Base-by-base conservation (phyloP, 2,888 invertebrate species). In the Argyresthia albistria region DNA sequence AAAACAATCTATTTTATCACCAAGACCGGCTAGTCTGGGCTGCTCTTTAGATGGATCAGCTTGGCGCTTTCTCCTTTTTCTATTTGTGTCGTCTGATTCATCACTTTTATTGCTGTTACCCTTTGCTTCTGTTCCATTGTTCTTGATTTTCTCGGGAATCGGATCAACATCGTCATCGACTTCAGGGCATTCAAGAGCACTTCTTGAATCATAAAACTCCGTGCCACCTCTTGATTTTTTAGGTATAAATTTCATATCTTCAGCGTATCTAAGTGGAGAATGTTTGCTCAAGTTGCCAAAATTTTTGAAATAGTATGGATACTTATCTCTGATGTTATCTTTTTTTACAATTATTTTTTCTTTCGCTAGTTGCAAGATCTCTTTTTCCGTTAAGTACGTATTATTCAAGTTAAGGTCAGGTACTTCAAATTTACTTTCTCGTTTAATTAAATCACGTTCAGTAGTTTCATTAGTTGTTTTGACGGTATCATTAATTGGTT, bases 1-100 rank as follows among this genome's bases (percentile, higher is more conserved):
- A 35, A 92, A 90, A 64, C 95, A 95, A 58, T 92, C 91, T 15
- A 95, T 91, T 79, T 93, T 92, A 58, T 92, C 91, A 0, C 93
- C 94, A 16, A 95, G 74, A 1, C 91, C 90, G 56, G 76, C 76
- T 0, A 94, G 73, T 53, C 92, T 84, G 0, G 88, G 89, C 52
- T 73, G 70, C 58, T 84, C 67, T 57, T 80, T 76, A 11, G 60
- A 54, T 47, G 65, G 60, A 35, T 70, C 50, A 58, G 57, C 59
- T 63, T 59, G 16, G 66, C 68, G 35, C 60, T 61, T 55, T 60
- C 62, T 50, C 68, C 65, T 35, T 63, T 59, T 16, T 65, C 60
- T 39, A 66, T 64, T 14, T 63, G 61, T 0, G 15, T 66, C 61
- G 10, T 68, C 60, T 3, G 67, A 65, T 37, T 70, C 63, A 9